Conservation (phyloP, 2,888 invertebrate species). For the Acanthopleura granulata region DNA sequence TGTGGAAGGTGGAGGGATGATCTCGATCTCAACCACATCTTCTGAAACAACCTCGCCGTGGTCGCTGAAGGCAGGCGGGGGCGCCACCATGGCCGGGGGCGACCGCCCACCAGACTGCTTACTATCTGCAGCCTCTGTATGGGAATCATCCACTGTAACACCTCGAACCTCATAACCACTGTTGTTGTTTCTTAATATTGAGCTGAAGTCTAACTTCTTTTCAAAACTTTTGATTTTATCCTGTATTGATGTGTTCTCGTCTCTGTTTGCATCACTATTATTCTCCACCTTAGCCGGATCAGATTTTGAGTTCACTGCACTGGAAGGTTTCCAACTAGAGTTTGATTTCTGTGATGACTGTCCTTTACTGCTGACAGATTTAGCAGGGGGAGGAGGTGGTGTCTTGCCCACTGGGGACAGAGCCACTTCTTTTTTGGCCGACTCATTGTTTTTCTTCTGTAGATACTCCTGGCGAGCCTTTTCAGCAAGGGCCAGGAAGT, state of each 20-base stretch:
- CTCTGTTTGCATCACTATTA: background rate
- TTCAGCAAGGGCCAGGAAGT: constrained; percentile 61
- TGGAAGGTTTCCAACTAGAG: background rate
- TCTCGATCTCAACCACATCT: constrained; percentile 48
- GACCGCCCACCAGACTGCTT: too few relatives aligned
- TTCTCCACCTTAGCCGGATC: background rate
- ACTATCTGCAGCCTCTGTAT: background rate
- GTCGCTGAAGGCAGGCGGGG: constrained; percentile 20
- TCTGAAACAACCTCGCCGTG: background rate
- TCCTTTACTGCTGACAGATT: background rate
- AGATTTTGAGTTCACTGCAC: background rate
- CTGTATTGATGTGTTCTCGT: background rate
- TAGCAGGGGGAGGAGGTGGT: background rate
- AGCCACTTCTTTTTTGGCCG: constrained; percentile 23
- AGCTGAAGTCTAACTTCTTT: constrained; percentile 11
- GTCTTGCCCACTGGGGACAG: background rate
- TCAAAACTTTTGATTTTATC: constrained; percentile 21
- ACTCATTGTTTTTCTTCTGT: constrained; percentile 39
- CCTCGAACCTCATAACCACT: constrained; percentile 25
- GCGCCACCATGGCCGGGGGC: background rate
- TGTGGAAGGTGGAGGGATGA: constrained; percentile 55
- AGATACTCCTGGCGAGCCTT: constrained; percentile 59
- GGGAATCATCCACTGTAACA: constrained; percentile 35
- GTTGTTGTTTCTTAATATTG: background rate
- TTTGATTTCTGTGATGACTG: background rate